Percentiles rank a stretch among this genome's conserved stretches.
Conservation (phyloP, 2,888 invertebrate genomes). For the Trichopoda pennipes region DNA sequence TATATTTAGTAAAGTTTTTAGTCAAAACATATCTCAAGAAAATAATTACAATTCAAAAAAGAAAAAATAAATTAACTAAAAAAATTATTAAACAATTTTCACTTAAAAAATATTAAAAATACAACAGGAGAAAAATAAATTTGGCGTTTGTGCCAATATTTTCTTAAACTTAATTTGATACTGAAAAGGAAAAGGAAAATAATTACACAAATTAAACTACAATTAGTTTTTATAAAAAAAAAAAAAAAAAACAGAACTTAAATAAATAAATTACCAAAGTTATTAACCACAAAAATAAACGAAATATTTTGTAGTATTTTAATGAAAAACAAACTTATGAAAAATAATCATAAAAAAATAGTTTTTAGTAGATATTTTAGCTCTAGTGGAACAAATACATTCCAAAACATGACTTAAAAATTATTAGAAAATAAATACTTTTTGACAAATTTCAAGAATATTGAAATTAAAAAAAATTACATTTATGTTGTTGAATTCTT, state of each 20-base stretch:
- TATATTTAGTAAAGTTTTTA: slow-evolving; percentile 56
- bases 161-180: slow-evolving; percentile 16
- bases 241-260: not conserved
- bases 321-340: slow-evolving; percentile 17
- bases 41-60: slow-evolving; percentile 24
- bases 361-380: slow-evolving; percentile 49
- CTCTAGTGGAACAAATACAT: slow-evolving; percentile 31
- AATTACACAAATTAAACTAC: slow-evolving; percentile 27
- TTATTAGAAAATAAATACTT: slow-evolving; percentile 17
- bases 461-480: not conserved
- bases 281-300: slow-evolving; percentile 17
- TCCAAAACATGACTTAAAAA: slow-evolving; percentile 39
- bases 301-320: slow-evolving; percentile 60
- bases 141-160: slow-evolving; percentile 49
- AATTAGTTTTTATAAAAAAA: slow-evolving; percentile 33
- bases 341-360: slow-evolving; percentile 31
- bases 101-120: slow-evolving; percentile 9
- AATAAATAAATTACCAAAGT: slow-evolving; percentile 19
- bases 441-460: slow-evolving; percentile 12
- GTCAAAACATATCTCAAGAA: slow-evolving; percentile 66
- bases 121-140: not conserved
- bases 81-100: slow-evolving; percentile 34
- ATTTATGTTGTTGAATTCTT: not conserved
- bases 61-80: slow-evolving; percentile 18
- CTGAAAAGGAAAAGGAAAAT: slow-evolving; percentile 21